Conservation (phyloP, 23 tunicate genomes). For the Trididemnum nubilum region DNA sequence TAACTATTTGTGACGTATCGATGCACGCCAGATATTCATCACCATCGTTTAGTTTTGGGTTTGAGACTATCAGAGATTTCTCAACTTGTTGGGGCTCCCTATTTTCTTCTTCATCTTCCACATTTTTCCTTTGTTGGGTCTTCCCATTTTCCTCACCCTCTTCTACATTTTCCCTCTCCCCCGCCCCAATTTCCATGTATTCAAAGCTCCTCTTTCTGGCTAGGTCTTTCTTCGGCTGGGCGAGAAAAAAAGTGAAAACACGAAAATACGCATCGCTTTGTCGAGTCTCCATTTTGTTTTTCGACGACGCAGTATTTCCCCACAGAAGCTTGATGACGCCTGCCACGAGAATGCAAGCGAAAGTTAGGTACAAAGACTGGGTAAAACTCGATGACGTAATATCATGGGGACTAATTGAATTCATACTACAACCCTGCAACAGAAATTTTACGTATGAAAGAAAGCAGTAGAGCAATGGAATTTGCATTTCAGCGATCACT, state of each 20-base stretch:
- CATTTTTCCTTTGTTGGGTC: not conserved
- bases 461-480: too few species aligned
- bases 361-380: too few species aligned
- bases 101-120: not conserved
- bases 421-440: too few species aligned
- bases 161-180: not conserved
- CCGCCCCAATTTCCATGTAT: slow-evolving; percentile 27
- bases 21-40: not conserved
- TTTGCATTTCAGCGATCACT: too few species aligned
- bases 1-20: slow-evolving; percentile 1
- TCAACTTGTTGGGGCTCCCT: not conserved
- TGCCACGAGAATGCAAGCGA: too few species aligned
- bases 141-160: not conserved
- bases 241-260: not conserved
- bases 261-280: not conserved
- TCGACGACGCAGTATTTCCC: not conserved
- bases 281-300: not conserved
- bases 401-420: too few species aligned
- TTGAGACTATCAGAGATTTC: not conserved
- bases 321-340: not conserved
- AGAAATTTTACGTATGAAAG: too few species aligned
- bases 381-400: too few species aligned
- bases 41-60: not conserved
- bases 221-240: not conserved
- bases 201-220: slow-evolving; percentile 30